Evolutionary conservation across 2,888 invertebrate species (phyloP), one percentile per base, ranked within the genome.

Genomic region (Trichogramma evanescens): DNA sequence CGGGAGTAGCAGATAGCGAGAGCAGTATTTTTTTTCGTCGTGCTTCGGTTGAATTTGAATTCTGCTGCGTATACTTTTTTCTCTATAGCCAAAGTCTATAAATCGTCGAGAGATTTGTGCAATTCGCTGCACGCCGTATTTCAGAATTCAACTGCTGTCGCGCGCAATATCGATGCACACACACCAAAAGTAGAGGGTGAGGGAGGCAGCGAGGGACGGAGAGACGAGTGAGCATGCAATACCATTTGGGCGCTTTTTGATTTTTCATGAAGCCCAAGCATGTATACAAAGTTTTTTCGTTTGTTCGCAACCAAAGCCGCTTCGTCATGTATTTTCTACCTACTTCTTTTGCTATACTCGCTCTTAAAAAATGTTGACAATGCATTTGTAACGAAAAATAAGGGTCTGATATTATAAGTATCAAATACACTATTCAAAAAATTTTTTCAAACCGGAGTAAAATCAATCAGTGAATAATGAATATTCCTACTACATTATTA

Each of bases 31-130:
- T 26, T 26, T 26, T 26, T 26, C 26, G 26, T 2, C 26, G 26
- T 26, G 26, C 26, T 26, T 26, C 26, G 26, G 26, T 26, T 26
- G 26, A 26, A 26, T 26, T 26, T 26, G 26, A 26, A 26, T 26
- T 26, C 26, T 26, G 26, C 26, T 26, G 26, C 26, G 26, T 26
- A 26, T 26, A 26, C 26, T 26, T 26, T 26, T 43, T 6, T 39
- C 26, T n/a, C 50, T 3, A 13, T 6, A 6, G 49, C n/a, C 41
- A 45, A 13, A 58, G 55, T 63, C 64, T 60, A 67, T 68, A 67
- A 68, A 69, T 68, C 66, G 64, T 51, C 40, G 8, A 51, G 60
- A 65, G 68, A 68, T 70, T 70, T 70, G 67, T 66, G 63, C 64
- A 61, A 53, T 43, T 38, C 46, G 49, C 51, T 54, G 26, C 26